These are phyloP conservation scores for Aphelinus certus DNA, from an alignment of 1,140 invertebrate species.

Conservation along the genomic window DNA sequence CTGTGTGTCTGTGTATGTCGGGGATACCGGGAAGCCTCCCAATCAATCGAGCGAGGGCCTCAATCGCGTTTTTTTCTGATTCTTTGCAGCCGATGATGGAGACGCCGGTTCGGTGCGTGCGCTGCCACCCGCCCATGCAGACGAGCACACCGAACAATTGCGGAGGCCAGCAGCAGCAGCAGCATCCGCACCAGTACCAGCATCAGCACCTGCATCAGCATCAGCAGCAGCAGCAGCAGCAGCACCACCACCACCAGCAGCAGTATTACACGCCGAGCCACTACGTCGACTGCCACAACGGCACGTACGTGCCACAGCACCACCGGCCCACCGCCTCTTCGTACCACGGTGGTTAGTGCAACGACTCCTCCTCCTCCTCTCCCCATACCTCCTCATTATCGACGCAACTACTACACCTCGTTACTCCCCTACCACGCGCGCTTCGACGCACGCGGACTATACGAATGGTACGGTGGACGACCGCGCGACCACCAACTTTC, in stretches of 20 bases:
- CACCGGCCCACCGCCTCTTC: slow-evolving; percentile 41
- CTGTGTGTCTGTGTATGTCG: too few species aligned
- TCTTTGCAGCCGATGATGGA: slow-evolving; percentile 51
- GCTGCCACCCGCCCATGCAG: slow-evolving; percentile 57
- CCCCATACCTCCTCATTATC: too few species aligned
- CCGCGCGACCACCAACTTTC: too few species aligned
- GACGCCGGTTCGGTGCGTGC: slow-evolving; percentile 58
- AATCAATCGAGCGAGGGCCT: too few species aligned
- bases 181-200: slow-evolving; percentile 42
- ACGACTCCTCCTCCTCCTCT: neutral
- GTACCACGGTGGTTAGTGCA: slow-evolving; percentile 59
- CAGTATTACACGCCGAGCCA: slow-evolving; percentile 61
- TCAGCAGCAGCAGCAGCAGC: slow-evolving; percentile 47
- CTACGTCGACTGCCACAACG: slow-evolving; percentile 52
- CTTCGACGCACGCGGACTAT: too few species aligned
- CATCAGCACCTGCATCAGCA: neutral
- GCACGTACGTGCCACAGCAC: slow-evolving; percentile 54
- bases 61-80: neutral
- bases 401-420: too few species aligned
- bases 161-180: slow-evolving; percentile 55
- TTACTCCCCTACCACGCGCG: too few species aligned
- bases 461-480: too few species aligned
- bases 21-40: too few species aligned
- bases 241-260: slow-evolving; percentile 52
- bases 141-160: slow-evolving; percentile 56